A percentile compares a stretch with the other conserved stretches of the same genome.
phyloP scores from a whole-genome alignment of 2,888 invertebrate species.

The Tetranychus piercei region DNA sequence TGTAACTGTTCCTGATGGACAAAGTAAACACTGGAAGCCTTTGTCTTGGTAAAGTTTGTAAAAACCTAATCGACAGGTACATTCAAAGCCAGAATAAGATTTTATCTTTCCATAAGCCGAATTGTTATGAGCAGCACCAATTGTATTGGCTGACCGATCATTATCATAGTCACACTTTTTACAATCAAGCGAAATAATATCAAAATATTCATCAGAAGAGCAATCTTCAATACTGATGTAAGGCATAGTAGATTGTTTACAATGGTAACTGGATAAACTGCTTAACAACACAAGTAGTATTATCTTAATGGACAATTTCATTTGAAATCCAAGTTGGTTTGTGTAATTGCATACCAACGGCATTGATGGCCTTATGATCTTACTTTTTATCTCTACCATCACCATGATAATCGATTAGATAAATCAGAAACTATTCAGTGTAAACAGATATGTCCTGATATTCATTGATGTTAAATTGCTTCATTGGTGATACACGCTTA shows the following conservation, averaged over 20 bases:
- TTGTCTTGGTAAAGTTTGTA: background rate
- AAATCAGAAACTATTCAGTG: too few relatives aligned
- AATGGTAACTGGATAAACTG: background rate
- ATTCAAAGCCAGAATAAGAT: background rate
- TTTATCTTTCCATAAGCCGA: background rate
- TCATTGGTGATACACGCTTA: too few relatives aligned
- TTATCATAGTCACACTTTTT: background rate
- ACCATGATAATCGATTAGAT: too few relatives aligned
- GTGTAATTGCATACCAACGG: too few relatives aligned
- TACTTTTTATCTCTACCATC: too few relatives aligned
- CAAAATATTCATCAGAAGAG: background rate
- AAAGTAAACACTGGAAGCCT: background rate
- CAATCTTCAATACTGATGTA: background rate
- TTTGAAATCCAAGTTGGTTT: too few relatives aligned
- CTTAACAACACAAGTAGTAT: too few relatives aligned
- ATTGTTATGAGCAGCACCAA: background rate
- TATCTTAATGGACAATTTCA: too few relatives aligned
- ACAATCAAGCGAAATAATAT: background rate
- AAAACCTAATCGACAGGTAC: background rate
- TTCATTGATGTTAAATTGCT: too few relatives aligned
- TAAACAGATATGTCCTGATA: too few relatives aligned
- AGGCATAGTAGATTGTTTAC: background rate
- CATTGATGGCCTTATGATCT: too few relatives aligned
- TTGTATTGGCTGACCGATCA: background rate
- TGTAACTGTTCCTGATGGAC: background rate